Percentiles rank a stretch among this genome's conserved stretches.
These are phyloP conservation scores for Achatina immaculata DNA, from an alignment of 1,140 invertebrate species.

Conservation along the genomic window DNA sequence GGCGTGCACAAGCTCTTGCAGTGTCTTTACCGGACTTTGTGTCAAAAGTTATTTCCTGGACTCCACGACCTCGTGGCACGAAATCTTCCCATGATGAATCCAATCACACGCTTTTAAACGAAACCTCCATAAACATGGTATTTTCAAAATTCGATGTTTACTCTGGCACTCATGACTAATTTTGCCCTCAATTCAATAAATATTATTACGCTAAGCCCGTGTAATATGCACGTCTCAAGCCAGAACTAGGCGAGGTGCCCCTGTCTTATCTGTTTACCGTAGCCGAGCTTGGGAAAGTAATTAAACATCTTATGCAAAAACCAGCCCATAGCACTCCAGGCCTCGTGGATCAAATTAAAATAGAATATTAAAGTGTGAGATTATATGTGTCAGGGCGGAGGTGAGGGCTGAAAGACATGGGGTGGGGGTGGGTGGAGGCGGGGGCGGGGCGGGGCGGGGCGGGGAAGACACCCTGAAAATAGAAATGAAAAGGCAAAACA, in stretches of 20 bases:
- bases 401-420: too few relatives aligned
- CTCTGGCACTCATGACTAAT: conserved; percentile 5
- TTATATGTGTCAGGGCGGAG: not conserved
- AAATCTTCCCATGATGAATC: conserved; percentile 8
- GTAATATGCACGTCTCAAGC: not conserved
- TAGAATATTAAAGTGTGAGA: conserved; percentile 12
- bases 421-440: not conserved
- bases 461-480: not conserved
- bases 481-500: too few relatives aligned
- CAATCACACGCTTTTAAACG: not conserved
- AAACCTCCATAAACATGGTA: conserved; percentile 7
- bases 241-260: not conserved
- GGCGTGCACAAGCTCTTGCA: too few relatives aligned
- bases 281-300: not conserved
- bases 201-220: conserved; percentile 6
- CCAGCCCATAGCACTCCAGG: not conserved
- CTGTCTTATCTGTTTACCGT: not conserved
- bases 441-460: not conserved
- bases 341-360: conserved; percentile 12
- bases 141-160: conserved; percentile 11
- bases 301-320: conserved; percentile 15
- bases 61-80: not conserved
- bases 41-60: not conserved
- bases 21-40: not conserved
- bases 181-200: conserved; percentile 13